Evolutionary conservation across 1,140 invertebrate species (phyloP), one percentile per base, ranked within the genome.

Genomic region (Drosophila bifasciata): DNA sequence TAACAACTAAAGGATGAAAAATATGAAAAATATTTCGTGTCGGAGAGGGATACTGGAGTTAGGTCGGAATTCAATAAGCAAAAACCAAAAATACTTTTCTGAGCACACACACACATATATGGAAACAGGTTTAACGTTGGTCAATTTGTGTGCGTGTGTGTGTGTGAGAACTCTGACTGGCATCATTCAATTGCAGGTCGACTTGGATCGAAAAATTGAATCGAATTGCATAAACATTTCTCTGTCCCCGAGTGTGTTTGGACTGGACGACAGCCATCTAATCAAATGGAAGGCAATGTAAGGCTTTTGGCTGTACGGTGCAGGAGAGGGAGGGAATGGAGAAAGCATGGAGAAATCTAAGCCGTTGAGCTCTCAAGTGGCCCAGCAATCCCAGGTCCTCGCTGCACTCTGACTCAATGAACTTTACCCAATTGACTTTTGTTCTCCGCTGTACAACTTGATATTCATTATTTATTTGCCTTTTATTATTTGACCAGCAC

Each of bases 381-480:
- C 52, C 23, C 23, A 67, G 61, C 11, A 52, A 44, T 36, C 16
- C 15, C 32, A 39, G 40, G 32, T 15, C 43, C 41, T n/a, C 51
- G 46, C 9, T 17, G 21, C 16, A 32, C 23, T 40, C 44, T 41
- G 32, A 28, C 66, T 62, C 63, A 58, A 78, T 70, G 52, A 74
- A 78, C 68, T 64, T 32, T 70, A 36, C 44, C 61, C 74, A 83
- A 83, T 74, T 81, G 79, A 83, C 79, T 78, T 83, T 81, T 81
- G 79, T 81, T 53, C 62, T 55, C 50, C 15, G 48, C 9, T 46
- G 43, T 40, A 16, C 56, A 74, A 74, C 79, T 74, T 78, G 83
- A 81, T 83, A 83, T 81, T 81, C 62, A 84, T 81, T 64, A 83
- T 81, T 81, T 83, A 83, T 81, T 83, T 84, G 68, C 49, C 41